These are phyloP conservation scores for Ictalurus punctatus DNA, from an alignment of 2,113 vertebrate genomes.

Conservation along the genomic window DNA sequence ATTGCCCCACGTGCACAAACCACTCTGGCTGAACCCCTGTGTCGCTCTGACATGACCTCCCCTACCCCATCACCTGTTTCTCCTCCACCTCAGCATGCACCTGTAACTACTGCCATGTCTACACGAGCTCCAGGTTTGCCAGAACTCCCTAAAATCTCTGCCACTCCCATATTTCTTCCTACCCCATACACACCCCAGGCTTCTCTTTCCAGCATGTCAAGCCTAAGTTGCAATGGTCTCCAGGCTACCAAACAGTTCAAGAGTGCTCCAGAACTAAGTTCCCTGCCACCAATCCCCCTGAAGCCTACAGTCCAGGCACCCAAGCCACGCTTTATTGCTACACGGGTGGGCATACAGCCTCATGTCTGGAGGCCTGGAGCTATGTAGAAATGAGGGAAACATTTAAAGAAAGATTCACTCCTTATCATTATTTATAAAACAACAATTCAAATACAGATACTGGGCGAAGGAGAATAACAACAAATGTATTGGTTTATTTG, in stretches of 20 bases:
- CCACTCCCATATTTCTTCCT: constrained; percentile 59
- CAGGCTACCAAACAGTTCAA: constrained; percentile 75
- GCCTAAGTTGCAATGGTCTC: constrained; percentile 60
- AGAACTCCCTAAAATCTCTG: constrained; percentile 68
- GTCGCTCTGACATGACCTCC: constrained; percentile 75
- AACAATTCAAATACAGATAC: not conserved
- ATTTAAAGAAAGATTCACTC: not conserved
- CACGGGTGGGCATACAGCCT: constrained; percentile 83
- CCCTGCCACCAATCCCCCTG: constrained; percentile 59
- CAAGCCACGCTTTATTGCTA: constrained; percentile 88
- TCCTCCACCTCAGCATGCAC: constrained; percentile 27
- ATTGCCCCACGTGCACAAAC: constrained; percentile 86
- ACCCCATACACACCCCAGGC: constrained; percentile 58
- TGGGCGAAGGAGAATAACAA: not conserved
- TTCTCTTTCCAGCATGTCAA: constrained; percentile 65
- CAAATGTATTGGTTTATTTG: not conserved
- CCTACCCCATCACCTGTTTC: constrained; percentile 60
- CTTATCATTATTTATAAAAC: not conserved
- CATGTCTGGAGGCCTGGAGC: constrained; percentile 90
- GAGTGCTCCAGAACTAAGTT: constrained; percentile 75
- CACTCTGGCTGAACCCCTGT: constrained; percentile 83
- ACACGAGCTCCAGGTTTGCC: constrained; percentile 66
- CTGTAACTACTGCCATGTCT: constrained; percentile 49
- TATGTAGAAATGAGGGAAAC: constrained; percentile 68
- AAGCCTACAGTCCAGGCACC: constrained; percentile 81